phyloP scores from a whole-genome alignment of 2,888 invertebrate genomes.

The Notocelia uddmanniana region DNA sequence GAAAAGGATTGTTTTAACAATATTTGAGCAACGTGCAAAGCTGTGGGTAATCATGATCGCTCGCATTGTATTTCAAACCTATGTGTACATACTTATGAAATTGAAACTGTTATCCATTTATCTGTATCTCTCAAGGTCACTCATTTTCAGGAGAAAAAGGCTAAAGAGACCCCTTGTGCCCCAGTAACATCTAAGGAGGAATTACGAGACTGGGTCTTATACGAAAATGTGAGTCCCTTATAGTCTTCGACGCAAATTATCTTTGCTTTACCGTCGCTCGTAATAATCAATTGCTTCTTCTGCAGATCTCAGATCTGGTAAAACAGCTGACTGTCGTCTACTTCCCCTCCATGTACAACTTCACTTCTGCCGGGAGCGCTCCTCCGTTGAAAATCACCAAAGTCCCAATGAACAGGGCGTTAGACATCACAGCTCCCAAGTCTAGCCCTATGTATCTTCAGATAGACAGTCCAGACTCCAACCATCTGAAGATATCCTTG shows the following conservation, averaged over 20 bases:
- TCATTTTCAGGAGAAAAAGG: constrained; percentile 55
- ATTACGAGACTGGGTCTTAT: constrained; percentile 71
- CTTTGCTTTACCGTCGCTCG: neutral
- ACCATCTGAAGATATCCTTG: constrained; percentile 63
- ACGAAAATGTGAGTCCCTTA: constrained; percentile 55
- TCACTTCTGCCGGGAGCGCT: constrained; percentile 63
- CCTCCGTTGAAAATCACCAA: constrained; percentile 64
- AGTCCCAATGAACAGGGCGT: constrained; percentile 51
- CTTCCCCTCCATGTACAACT: constrained; percentile 70
- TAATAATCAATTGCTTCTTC: neutral
- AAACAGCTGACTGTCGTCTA: constrained; percentile 56
- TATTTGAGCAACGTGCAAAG: too few relatives aligned
- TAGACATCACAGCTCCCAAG: constrained; percentile 68
- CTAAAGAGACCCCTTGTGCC: constrained; percentile 44
- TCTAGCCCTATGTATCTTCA: constrained; percentile 72
- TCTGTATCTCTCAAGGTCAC: neutral
- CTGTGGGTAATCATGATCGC: too few relatives aligned
- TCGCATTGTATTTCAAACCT: too few relatives aligned
- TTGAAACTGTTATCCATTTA: neutral
- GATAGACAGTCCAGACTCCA: constrained; percentile 71
- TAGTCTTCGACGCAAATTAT: neutral
- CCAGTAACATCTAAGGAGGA: constrained; percentile 63
- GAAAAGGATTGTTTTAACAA: too few relatives aligned
- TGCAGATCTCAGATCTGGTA: constrained; percentile 52
- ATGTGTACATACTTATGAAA: neutral